Conservation (phyloP, 2,113 vertebrate genomes). For the Solenodon paradoxus region DNA sequence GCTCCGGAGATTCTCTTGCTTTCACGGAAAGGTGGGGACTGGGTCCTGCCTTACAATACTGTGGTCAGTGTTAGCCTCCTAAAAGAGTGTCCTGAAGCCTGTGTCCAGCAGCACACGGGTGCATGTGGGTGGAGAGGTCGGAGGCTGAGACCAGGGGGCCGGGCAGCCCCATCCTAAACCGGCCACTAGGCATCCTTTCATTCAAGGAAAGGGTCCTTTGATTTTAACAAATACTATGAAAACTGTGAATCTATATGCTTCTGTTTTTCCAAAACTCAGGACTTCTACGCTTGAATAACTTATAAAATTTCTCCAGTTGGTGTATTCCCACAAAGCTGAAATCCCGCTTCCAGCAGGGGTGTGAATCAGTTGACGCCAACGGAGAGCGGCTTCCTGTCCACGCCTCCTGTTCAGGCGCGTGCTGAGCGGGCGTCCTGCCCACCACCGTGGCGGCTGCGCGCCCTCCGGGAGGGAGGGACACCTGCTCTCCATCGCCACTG, state of each 20-base stretch:
- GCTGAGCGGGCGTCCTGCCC: not conserved
- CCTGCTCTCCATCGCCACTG: not conserved
- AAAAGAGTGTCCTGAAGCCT: too few species aligned
- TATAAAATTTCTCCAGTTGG: not conserved
- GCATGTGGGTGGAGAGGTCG: too few species aligned
- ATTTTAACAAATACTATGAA: not conserved
- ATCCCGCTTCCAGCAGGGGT: not conserved
- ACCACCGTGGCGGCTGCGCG: fast-evolving
- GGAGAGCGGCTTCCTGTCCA: not conserved
- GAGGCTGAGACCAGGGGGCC: too few species aligned
- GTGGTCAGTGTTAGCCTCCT: not conserved
- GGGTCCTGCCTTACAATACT: not conserved
- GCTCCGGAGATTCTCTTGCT: not conserved
- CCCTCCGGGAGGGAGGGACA: not conserved
- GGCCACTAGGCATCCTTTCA: not conserved
- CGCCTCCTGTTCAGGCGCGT: not conserved
- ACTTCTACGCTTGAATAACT: not conserved
- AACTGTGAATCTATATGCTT: not conserved
- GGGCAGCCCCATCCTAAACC: too few species aligned
- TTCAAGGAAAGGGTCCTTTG: not conserved
- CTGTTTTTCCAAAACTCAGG: not conserved
- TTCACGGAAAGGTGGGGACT: not conserved
- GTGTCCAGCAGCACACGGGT: too few species aligned
- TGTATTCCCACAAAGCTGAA: not conserved
- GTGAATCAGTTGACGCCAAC: not conserved